phyloP scores from a whole-genome alignment of 2,888 invertebrate species.

The Drosophila paramelanica region DNA sequence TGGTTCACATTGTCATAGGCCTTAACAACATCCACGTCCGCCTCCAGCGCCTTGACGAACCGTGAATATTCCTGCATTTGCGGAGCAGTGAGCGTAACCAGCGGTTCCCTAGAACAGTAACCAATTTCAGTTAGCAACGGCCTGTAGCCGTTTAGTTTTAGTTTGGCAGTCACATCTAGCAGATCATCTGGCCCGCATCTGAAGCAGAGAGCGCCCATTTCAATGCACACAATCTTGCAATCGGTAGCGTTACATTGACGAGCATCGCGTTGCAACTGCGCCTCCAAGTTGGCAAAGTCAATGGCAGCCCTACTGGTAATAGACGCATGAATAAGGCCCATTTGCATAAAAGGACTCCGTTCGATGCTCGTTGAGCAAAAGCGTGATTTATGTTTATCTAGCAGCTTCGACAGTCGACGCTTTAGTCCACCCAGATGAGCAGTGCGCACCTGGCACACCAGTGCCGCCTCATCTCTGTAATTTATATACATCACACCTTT shows the following conservation, averaged over 20 bases:
- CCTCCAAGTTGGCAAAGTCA: slow-evolving; percentile 39
- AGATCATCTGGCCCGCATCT: slow-evolving; percentile 56
- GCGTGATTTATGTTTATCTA: slow-evolving; percentile 46
- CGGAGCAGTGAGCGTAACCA: slow-evolving; percentile 35
- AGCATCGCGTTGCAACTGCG: slow-evolving; percentile 51
- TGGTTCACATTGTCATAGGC: slow-evolving; percentile 73
- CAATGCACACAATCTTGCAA: slow-evolving; percentile 46
- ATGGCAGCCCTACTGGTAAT: slow-evolving; percentile 25
- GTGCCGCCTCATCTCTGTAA: slow-evolving; percentile 31
- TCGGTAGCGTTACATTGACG: slow-evolving; percentile 48
- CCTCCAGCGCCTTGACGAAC: slow-evolving; percentile 50
- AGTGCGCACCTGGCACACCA: slow-evolving; percentile 54
- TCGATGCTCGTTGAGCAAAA: slow-evolving; percentile 32
- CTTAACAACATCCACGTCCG: slow-evolving; percentile 56
- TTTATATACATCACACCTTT: slow-evolving; percentile 52
- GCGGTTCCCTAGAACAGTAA: slow-evolving; percentile 41
- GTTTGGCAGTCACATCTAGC: slow-evolving; percentile 32
- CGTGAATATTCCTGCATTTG: slow-evolving; percentile 47
- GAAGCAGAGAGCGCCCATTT: slow-evolving; percentile 57
- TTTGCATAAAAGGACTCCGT: slow-evolving; percentile 54
- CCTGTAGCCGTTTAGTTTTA: slow-evolving; percentile 54
- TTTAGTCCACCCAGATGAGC: slow-evolving; percentile 47
- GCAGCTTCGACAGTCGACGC: slow-evolving; percentile 33
- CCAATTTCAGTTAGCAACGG: slow-evolving; percentile 54
- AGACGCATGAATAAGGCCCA: slow-evolving; percentile 57